phyloP scores from a whole-genome alignment of 2,888 invertebrate species.

The Trachelus troglodyta region DNA sequence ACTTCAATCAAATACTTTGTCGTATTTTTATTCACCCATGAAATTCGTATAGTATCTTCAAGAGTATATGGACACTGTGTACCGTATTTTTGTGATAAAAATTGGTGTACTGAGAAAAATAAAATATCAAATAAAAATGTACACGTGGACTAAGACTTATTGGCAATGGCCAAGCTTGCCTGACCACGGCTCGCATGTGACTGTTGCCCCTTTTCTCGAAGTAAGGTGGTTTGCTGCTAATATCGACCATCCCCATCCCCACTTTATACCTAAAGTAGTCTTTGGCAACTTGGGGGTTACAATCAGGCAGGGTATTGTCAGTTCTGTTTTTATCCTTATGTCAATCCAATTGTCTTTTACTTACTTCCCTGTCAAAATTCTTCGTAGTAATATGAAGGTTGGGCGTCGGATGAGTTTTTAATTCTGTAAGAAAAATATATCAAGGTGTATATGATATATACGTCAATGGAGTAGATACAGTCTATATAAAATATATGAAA shows the following conservation, averaged over 20 bases:
- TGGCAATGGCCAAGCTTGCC: conserved; percentile 22
- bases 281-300: conserved; percentile 21
- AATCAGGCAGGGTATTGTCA: neutral
- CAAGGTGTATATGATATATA: neutral
- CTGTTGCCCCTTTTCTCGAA: conserved; percentile 49
- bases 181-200: conserved; percentile 57
- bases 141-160: neutral
- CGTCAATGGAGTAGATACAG: neutral
- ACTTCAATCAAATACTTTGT: neutral
- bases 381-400: neutral
- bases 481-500: neutral
- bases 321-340: neutral
- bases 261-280: conserved; percentile 39
- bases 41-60: neutral
- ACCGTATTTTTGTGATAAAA: neutral
- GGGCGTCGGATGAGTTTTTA: neutral
- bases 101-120: conserved; percentile 1
- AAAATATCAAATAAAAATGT: conserved; percentile 12
- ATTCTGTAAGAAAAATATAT: neutral
- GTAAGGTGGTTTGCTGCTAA: conserved; percentile 50
- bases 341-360: neutral
- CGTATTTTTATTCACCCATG: neutral
- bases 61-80: conserved; percentile 34
- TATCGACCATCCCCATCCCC: conserved; percentile 58
- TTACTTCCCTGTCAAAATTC: neutral